Base-by-base conservation (phyloP, 2,113 vertebrate species). In the Felis catus region DNA sequence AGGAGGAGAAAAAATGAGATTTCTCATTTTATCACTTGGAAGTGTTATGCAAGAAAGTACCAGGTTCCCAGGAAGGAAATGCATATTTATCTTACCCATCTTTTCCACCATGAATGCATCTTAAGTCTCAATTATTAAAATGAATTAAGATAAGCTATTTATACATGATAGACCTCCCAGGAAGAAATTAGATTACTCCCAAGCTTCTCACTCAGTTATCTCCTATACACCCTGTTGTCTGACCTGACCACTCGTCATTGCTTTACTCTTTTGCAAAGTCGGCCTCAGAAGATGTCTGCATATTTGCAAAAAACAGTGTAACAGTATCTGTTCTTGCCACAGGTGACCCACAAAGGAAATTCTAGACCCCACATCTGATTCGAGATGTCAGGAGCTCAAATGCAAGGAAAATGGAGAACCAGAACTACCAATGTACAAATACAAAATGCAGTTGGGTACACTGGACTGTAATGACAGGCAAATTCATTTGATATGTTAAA, bases 101-200 rank as follows among this genome's bases (percentile, higher is more conserved):
- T 94, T 96, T 90, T 70, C 66, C 15, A 95, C 8, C 8, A 53
- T 19, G 13, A 85, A 25, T 58, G 4, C 13, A 83, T n/a, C 74
- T 93, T 76, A 94, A 87, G 41, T 92, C 27, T 93, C 41, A 27
- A 63, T 94, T 87, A 89, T 90, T 91, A 65, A 55, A 94, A 92
- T 48, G 29, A 87, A 94, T 66, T 85, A 90, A 90, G 90, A 65
- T 87, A 88, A 94, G 11, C 15, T 16, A 21, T 55, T 27, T 76
- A 79, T 53, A 81, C 16, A 74, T 33, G 21, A 71, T 5, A 71
- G 15, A 89, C 39, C 82, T 74, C n/a, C 45, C 33, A 27, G 33
- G 14, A 92, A 83, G 25, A 86, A 79, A 79, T 76, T 12, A 84
- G 19, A 65, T 79, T 36, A 79, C 31, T 61, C 61, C 55, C 63